Conservation (phyloP, 2,797 vertebrate genomes). For the Podarcis siculus region DNA sequence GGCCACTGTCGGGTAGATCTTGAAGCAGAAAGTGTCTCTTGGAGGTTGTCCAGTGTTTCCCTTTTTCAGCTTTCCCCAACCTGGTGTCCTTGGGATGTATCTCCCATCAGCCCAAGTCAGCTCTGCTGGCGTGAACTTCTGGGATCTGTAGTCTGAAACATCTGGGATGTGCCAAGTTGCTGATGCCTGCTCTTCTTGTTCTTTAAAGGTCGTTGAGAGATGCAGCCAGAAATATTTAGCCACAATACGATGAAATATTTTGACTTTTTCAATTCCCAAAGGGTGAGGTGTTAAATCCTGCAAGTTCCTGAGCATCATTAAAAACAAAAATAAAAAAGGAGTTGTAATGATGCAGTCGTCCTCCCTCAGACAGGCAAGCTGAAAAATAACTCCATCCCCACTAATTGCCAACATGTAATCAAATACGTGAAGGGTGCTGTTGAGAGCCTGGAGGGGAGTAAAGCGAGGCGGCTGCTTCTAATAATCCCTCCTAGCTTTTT, state of each 20-base stretch:
- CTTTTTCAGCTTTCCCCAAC: neutral
- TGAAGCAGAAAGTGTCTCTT: neutral
- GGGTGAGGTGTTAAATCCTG: neutral
- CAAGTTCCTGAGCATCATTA: neutral
- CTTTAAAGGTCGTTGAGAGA: neutral
- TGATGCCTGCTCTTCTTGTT: too few species aligned
- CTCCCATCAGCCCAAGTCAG: too few species aligned
- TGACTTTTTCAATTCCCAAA: neutral
- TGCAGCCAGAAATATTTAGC: neutral
- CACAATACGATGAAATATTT: neutral
- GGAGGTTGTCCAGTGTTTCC: neutral
- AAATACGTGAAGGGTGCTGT: neutral
- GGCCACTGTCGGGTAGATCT: too few species aligned
- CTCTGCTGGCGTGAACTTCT: too few species aligned
- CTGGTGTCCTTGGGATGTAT: too few species aligned
- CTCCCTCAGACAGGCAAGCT: neutral
- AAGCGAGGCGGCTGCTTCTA: neutral
- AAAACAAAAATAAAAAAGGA: neutral
- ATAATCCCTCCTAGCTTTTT: neutral
- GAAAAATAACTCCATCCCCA: neutral
- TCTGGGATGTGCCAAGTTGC: too few species aligned
- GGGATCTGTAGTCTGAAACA: too few species aligned
- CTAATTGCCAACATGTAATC: slow-evolving; percentile 7
- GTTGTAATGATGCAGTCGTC: neutral
- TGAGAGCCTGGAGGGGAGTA: neutral